Conservation (phyloP, 2,113 vertebrate genomes). For the Psophia crepitans region DNA sequence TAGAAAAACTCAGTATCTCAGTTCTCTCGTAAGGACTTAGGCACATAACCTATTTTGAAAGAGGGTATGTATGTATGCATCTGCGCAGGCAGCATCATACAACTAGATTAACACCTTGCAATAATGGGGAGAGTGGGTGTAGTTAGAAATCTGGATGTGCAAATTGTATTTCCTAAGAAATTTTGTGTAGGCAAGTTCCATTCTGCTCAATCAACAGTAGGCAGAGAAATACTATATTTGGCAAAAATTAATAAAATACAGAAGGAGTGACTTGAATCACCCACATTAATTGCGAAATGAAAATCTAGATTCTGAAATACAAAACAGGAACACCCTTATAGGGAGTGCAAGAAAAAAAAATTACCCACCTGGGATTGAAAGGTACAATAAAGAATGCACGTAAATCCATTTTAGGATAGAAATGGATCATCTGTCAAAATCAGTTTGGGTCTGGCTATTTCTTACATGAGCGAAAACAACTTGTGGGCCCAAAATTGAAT, state of each 20-base stretch:
- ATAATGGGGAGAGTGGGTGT: conserved; percentile 54
- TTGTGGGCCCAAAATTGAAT: not conserved
- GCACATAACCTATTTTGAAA: conserved; percentile 24
- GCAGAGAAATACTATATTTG: conserved; percentile 61
- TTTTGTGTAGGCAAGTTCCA: conserved; percentile 58
- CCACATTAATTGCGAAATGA: conserved; percentile 41
- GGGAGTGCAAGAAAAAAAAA: not conserved
- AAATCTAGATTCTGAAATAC: conserved; percentile 26
- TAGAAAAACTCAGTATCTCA: not conserved
- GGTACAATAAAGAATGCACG: not conserved
- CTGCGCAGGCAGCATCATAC: conserved; percentile 31
- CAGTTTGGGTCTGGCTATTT: not conserved
- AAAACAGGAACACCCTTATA: not conserved
- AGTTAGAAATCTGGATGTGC: conserved; percentile 60
- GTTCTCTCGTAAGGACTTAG: not conserved
- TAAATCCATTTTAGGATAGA: not conserved
- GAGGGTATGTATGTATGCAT: not conserved
- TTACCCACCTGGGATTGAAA: not conserved
- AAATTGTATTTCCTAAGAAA: conserved; percentile 66
- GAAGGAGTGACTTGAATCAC: conserved; percentile 47
- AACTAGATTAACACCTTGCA: conserved; percentile 57
- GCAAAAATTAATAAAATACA: conserved; percentile 61
- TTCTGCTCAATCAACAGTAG: conserved; percentile 57
- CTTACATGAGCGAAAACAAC: not conserved
- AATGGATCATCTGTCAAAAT: not conserved